Percentiles rank a stretch among this genome's conserved stretches.
Evolutionary conservation across 2,113 vertebrate genomes (phyloP).

Genomic region (Corvus cornix): DNA sequence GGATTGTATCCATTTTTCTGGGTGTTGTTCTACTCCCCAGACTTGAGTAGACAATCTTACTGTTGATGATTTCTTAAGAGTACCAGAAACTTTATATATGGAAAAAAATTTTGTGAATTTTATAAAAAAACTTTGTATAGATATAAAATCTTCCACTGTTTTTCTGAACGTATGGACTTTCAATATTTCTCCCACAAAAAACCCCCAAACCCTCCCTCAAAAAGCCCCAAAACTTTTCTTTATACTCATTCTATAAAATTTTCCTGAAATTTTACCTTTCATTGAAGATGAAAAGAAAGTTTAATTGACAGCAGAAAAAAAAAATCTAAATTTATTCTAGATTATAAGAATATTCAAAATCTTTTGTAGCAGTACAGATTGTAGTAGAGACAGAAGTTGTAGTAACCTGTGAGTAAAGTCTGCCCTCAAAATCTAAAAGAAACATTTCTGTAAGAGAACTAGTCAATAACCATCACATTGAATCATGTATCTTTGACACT

Average conservation of each 20-base stretch:
- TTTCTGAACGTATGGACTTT: background rate
- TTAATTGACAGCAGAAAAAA: background rate
- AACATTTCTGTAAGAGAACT: background rate
- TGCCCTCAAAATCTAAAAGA: background rate
- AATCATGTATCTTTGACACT: background rate
- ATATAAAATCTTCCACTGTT: background rate
- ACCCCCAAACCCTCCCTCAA: background rate
- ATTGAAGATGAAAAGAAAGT: background rate
- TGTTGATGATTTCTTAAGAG: background rate
- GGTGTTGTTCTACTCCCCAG: background rate
- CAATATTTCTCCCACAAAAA: background rate
- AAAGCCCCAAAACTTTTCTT: background rate
- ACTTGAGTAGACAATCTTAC: background rate
- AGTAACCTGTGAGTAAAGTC: background rate
- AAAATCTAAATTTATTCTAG: background rate
- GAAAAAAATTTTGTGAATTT: constrained; percentile 5
- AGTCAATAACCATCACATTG: background rate
- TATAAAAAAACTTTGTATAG: background rate
- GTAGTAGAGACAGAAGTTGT: background rate
- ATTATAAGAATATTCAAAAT: background rate
- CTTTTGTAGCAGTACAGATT: background rate
- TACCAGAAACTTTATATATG: background rate
- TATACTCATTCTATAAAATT: background rate
- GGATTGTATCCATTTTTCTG: constrained; percentile 26
- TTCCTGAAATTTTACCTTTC: background rate